Evolutionary conservation across 1,140 invertebrate genomes (phyloP), one percentile per base, ranked within the genome.

Genomic region (Tenebrio molitor): DNA sequence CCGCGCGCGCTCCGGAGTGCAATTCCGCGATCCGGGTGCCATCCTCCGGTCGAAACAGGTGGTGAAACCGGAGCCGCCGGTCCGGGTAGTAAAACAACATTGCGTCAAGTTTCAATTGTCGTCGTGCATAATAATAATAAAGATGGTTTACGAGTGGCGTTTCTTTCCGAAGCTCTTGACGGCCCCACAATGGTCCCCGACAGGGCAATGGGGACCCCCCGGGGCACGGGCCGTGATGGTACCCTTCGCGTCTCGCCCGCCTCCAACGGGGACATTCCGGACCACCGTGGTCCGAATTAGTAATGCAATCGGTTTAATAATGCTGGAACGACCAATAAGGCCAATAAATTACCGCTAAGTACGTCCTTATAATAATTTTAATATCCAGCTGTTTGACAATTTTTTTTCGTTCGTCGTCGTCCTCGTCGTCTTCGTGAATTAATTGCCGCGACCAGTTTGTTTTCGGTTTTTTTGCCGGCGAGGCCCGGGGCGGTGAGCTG

Each of bases 131-230:
- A 76, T 76, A 74, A 73, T 77, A 77, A 77, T 77, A 75, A 77
- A 77, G 76, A 77, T 77, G 68, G 76, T 77, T 77, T 77, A 77
- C 71, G 73, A 75, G 70, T 68, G 73, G 71, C 71, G 72, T 74
- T 73, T 39, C 44, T 41, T 73, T 42, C 44, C 21, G 64, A 76
- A 74, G 68, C 68, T 76, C 74, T 76, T 76, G 74, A 76, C 75
- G 73, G 65, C 21, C 50, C 36, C 42, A 77, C 75, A 77, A 77
- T 74, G 73, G 71, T 66, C 65, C 66, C 75, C 75, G 62, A 63
- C 69, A 19, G 73, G 65, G 75, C 73, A 65, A 77, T 71, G 73
- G 42, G 58, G 75, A 69, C 44, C 70, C 53, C 75, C 75, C 63
- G 63, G 17, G n/a, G 70, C 1, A 33, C 19, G 14, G 21, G 17